A percentile compares a stretch with the other conserved stretches of the same genome.
Conservation (phyloP, 2,797 vertebrate genomes). For the Acanthopagrus latus region DNA sequence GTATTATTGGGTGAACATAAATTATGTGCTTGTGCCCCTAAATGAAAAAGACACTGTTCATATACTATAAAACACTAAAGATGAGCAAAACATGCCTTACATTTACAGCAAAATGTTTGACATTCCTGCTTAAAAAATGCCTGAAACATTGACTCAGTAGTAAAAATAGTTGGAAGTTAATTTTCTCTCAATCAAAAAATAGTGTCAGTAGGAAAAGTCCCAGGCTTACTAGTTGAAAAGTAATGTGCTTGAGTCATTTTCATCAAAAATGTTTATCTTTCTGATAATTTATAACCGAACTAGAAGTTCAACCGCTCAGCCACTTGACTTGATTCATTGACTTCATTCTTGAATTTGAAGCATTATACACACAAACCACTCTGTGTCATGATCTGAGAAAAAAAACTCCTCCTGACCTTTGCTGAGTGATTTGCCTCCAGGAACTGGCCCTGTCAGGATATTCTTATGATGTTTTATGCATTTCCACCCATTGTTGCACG, state of each 20-base stretch:
- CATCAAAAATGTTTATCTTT: neutral
- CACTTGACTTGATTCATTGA: neutral
- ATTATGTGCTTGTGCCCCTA: too few relatives aligned
- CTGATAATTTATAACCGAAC: slow-evolving; percentile 3
- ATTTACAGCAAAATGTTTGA: too few relatives aligned
- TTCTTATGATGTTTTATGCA: slow-evolving; percentile 48
- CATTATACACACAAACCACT: neutral
- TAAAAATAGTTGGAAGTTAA: too few relatives aligned
- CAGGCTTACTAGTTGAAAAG: slow-evolving; percentile 16
- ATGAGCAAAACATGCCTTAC: too few relatives aligned
- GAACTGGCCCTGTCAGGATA: slow-evolving; percentile 33
- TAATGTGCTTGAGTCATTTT: neutral
- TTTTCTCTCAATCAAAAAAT: too few relatives aligned
- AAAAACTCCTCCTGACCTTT: slow-evolving; percentile 45
- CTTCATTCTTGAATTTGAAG: slow-evolving; percentile 22
- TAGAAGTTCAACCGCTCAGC: neutral
- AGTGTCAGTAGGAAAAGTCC: slow-evolving; percentile 21
- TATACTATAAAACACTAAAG: too few relatives aligned
- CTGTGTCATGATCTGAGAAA: slow-evolving; percentile 14
- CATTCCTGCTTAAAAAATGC: too few relatives aligned
- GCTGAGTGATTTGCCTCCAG: slow-evolving; percentile 42
- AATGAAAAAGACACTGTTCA: too few relatives aligned
- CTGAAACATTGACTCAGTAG: too few relatives aligned
- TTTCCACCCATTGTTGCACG: slow-evolving; percentile 66
- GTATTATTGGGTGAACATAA: too few relatives aligned